Evolutionary conservation across 2,113 vertebrate species (phyloP).

Genomic region (Tachysurus vachellii): DNA sequence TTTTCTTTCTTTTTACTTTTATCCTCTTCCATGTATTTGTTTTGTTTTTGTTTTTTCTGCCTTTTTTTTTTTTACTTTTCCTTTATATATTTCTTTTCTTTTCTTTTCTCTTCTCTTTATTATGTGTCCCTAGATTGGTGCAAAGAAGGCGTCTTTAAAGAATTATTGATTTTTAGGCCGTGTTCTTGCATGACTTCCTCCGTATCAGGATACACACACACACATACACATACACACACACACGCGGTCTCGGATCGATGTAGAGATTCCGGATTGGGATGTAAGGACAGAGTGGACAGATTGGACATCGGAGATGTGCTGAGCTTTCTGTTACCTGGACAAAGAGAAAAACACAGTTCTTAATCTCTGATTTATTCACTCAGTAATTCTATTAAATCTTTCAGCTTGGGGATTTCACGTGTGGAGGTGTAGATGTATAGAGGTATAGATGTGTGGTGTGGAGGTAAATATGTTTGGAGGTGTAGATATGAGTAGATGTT

Average conservation of each 20-base stretch:
- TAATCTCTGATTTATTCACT: background rate
- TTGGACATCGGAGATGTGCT: background rate
- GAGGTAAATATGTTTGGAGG: background rate
- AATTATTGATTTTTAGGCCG: slow-evolving; percentile 26
- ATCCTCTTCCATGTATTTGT: background rate
- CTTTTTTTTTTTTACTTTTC: background rate
- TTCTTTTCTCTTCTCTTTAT: background rate
- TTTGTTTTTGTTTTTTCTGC: background rate
- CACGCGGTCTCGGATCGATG: slow-evolving; percentile 22
- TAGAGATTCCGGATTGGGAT: slow-evolving; percentile 1
- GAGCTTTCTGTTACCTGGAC: background rate
- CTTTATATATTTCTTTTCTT: background rate
- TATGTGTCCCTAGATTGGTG: background rate
- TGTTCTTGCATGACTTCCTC: slow-evolving; percentile 28
- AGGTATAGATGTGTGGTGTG: background rate
- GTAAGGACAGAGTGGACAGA: background rate
- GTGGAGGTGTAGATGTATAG: background rate
- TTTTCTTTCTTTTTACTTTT: too few species aligned
- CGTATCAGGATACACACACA: background rate
- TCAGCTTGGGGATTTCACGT: background rate
- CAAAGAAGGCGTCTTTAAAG: background rate
- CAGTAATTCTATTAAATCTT: background rate
- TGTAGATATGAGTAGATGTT: background rate
- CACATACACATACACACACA: too few species aligned
- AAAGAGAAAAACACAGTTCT: background rate